Evolutionary conservation across 2,888 invertebrate species (phyloP), one percentile per base, ranked within the genome.

Genomic region (Tolmerus cingulatus): DNA sequence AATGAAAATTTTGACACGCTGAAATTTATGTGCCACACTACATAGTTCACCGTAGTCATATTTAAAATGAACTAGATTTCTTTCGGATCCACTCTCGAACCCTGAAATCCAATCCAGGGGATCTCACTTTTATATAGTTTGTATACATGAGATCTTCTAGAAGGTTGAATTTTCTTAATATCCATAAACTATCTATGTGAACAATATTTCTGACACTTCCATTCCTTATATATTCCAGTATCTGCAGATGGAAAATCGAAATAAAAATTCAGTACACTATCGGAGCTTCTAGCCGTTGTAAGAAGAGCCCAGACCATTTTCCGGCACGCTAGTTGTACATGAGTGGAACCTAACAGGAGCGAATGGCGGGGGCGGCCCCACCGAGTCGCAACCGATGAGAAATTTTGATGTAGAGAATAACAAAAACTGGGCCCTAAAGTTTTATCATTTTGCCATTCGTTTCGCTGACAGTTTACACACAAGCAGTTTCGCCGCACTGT

Each of bases 131-230:
- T 66, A 66, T 37, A 27, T 66, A 84, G 37, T 66, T 84, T 40
- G 82, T 84, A 84, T 66, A 84, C 82, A 84, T 84, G 57, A 84
- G 66, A 84, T 84, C 57, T 37, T n/a, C 37, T 19, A 84, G 46
- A 30, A 66, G 40, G 57, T 84, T 84, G 82, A 40, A 84, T 57
- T 84, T 84, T 84, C 82, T 84, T 84, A 40, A 84, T 66, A 66
- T 66, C 57, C 40, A 84, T 84, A 84, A 84, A 84, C 82, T 66
- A 57, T 66, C 82, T 66, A 5, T 57, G 37, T 57, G 82, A 34
- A 84, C 66, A 84, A 84, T 84, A 84, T 84, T 84, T 66, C 82
- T 84, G 82, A 84, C 82, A 84, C 82, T 40, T 84, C 82, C 82
- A 84, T 84, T 84, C 46, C 82, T 84, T 84, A 66, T 57, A 84